These are phyloP conservation scores for Emydoidea blandingii DNA, from an alignment of 2,797 vertebrate species.

Conservation along the genomic window DNA sequence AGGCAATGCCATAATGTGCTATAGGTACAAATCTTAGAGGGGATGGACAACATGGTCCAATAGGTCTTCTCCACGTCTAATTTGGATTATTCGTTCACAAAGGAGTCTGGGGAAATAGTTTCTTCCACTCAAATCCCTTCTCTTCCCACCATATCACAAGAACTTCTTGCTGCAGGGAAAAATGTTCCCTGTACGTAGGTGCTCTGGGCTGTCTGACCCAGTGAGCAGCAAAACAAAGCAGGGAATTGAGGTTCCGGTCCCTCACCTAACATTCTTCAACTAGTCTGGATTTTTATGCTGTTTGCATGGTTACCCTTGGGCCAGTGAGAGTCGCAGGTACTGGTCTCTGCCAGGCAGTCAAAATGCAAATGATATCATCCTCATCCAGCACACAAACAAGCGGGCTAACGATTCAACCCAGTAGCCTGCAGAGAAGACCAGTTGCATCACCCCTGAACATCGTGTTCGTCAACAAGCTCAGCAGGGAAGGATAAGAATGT, in stretches of 20 bases:
- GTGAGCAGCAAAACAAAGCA: not conserved
- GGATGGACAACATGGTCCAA: not conserved
- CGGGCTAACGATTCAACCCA: not conserved
- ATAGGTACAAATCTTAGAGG: not conserved
- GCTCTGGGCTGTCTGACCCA: not conserved
- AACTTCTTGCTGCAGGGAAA: not conserved
- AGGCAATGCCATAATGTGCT: not conserved
- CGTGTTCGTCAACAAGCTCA: conserved; percentile 20
- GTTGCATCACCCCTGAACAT: conserved; percentile 44
- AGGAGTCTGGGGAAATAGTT: not conserved
- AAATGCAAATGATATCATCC: not conserved
- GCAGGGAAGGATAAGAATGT: not conserved
- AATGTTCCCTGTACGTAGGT: not conserved
- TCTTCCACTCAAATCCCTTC: not conserved
- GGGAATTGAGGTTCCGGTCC: not conserved
- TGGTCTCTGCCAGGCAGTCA: not conserved
- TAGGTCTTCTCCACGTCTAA: not conserved
- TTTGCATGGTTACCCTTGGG: not conserved
- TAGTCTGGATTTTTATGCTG: not conserved
- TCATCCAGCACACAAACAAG: not conserved
- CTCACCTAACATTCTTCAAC: not conserved
- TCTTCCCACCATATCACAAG: not conserved
- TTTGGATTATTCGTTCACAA: not conserved
- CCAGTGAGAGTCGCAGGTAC: not conserved
- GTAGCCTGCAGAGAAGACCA: not conserved